Evolutionary conservation across 2,797 vertebrate genomes (phyloP).

Genomic region (Novumbra hubbsi): DNA sequence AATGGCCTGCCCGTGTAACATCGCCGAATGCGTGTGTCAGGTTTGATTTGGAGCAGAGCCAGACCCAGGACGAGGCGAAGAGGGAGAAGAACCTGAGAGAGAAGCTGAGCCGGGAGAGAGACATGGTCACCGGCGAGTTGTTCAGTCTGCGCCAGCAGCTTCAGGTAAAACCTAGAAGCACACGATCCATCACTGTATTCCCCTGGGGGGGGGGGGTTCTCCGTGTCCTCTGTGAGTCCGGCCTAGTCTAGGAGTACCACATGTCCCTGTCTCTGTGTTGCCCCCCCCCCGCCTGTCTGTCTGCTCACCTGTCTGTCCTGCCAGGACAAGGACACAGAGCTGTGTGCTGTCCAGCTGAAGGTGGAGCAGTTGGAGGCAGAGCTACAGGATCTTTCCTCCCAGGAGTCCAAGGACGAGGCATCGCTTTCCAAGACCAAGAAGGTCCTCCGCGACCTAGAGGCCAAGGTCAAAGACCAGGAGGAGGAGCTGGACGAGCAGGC

Average conservation of each 20-base stretch:
- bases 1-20: conserved; percentile 8
- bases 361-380: conserved; percentile 85
- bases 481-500: conserved; percentile 98
- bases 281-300: neutral
- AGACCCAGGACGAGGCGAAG: conserved; percentile 87
- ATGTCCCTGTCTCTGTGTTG: neutral
- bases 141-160: conserved; percentile 91
- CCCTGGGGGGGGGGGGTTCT: conserved; percentile 33
- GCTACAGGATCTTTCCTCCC: conserved; percentile 84
- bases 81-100: conserved; percentile 86
- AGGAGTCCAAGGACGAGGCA: conserved; percentile 86
- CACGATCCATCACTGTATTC: conserved; percentile 19
- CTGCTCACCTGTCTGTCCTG: conserved; percentile 3
- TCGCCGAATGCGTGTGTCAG: conserved; percentile 60
- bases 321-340: conserved; percentile 86
- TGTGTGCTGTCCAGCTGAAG: conserved; percentile 79
- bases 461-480: conserved; percentile 97
- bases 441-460: conserved; percentile 92
- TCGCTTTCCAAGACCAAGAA: conserved; percentile 87
- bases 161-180: conserved; percentile 72
- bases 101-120: conserved; percentile 89
- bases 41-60: conserved; percentile 91
- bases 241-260: conserved; percentile 27
- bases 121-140: conserved; percentile 85
- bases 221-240: conserved; percentile 28